Evolutionary conservation across 2,113 vertebrate species (phyloP).

Genomic region (Gallinago undulata): DNA sequence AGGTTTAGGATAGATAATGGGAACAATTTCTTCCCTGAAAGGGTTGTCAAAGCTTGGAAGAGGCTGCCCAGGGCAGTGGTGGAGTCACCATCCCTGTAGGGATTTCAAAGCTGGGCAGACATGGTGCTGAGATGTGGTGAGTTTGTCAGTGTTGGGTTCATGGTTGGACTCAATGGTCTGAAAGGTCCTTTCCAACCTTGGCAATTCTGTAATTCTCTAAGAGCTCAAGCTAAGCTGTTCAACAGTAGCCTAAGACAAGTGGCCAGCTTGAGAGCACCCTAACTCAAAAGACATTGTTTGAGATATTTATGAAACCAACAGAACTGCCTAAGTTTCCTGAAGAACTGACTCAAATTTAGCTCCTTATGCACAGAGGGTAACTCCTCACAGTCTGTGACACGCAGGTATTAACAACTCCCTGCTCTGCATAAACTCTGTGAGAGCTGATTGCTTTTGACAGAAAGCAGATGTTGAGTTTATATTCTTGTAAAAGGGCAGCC

Average conservation of each 20-base stretch:
- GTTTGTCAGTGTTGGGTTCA: too few species aligned
- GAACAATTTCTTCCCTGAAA: too few species aligned
- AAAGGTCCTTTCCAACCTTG: too few species aligned
- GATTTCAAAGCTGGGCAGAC: too few species aligned
- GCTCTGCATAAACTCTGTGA: not conserved
- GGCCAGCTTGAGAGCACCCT: not conserved
- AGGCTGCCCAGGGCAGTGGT: too few species aligned
- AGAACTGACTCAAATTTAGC: not conserved
- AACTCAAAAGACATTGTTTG: not conserved
- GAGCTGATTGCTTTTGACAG: not conserved
- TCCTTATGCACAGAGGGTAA: not conserved
- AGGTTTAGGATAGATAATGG: too few species aligned
- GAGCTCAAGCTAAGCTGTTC: not conserved
- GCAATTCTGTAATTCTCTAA: too few species aligned
- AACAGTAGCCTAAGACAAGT: rapidly evolving
- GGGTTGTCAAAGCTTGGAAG: too few species aligned
- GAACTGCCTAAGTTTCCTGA: not conserved
- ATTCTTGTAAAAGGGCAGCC: too few species aligned
- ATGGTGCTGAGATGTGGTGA: too few species aligned
- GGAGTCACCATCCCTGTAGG: too few species aligned
- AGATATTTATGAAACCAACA: not conserved
- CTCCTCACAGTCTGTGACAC: not conserved
- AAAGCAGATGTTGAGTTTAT: not conserved
- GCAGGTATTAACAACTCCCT: not conserved
- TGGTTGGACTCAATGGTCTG: too few species aligned